Percentiles rank a stretch among this genome's conserved stretches.
Conservation (phyloP, 2,113 vertebrate genomes). For the Lepus timidus region DNA sequence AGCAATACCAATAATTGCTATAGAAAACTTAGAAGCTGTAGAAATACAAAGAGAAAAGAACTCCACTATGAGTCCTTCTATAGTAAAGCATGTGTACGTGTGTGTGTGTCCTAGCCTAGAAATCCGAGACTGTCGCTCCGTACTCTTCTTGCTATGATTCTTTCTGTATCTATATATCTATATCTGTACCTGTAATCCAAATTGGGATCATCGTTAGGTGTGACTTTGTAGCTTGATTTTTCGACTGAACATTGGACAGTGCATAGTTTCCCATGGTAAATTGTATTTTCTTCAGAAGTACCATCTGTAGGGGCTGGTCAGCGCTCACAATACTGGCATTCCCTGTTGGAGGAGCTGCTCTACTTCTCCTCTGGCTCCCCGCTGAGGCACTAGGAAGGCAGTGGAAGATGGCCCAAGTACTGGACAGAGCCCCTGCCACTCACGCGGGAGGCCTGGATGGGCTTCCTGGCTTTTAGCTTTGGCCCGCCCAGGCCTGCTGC, state of each 20-base stretch:
- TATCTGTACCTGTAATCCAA: not conserved
- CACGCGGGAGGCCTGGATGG: too few relatives aligned
- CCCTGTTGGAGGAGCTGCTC: too few relatives aligned
- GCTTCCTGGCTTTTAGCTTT: too few relatives aligned
- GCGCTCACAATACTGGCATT: too few relatives aligned
- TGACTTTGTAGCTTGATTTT: conserved; percentile 30
- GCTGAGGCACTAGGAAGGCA: too few relatives aligned
- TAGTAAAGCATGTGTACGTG: not conserved
- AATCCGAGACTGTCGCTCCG: not conserved
- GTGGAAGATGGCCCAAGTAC: too few relatives aligned
- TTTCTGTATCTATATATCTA: not conserved
- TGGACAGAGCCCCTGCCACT: too few relatives aligned
- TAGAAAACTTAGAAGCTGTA: conserved; percentile 34
- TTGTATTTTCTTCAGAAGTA: conserved; percentile 42
- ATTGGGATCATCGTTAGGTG: not conserved
- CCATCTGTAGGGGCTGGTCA: not conserved
- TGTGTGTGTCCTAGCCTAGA: not conserved
- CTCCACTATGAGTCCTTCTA: not conserved
- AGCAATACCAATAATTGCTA: not conserved
- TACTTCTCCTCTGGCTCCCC: too few relatives aligned
- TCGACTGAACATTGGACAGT: not conserved
- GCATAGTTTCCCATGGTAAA: not conserved
- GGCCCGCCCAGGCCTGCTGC: too few relatives aligned
- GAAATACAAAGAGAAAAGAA: not conserved
- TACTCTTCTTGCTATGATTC: not conserved